Evolutionary conservation across 2,113 vertebrate species (phyloP).

Genomic region (Pipa parva): DNA sequence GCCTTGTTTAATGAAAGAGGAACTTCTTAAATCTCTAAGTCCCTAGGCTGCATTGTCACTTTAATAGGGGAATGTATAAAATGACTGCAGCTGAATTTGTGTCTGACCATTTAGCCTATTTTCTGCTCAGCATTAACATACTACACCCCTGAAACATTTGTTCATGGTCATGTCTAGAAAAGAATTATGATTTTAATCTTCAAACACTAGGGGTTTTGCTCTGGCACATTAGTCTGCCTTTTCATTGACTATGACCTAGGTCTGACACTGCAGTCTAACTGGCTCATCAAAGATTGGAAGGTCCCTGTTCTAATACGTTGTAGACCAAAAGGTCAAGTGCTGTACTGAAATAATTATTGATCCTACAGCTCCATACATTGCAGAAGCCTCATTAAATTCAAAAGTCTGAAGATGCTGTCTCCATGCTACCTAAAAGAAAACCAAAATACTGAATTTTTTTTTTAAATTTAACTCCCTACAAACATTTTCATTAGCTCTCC

Average conservation of each 20-base stretch:
- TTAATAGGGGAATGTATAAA: conserved; percentile 62
- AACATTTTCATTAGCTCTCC: no score
- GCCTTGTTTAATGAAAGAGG: conserved; percentile 64
- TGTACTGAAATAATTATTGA: neutral
- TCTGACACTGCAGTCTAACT: conserved; percentile 1
- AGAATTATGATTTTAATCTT: conserved; percentile 5
- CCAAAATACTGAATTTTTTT: no score
- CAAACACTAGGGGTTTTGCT: neutral
- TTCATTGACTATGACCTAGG: neutral
- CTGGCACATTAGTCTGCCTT: neutral
- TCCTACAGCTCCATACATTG: neutral
- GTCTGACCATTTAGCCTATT: conserved; percentile 47
- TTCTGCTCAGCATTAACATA: neutral
- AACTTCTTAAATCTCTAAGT: conserved; percentile 62
- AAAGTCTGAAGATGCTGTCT: neutral
- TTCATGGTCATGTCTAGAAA: neutral
- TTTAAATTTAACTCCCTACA: no score
- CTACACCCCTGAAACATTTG: neutral
- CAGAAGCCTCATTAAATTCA: neutral
- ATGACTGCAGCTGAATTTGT: conserved; percentile 51
- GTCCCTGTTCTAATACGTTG: neutral
- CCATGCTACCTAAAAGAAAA: neutral
- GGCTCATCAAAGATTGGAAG: neutral
- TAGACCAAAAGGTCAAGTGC: neutral
- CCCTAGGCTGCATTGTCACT: conserved; percentile 62